Conservation (phyloP, 2,888 invertebrate species). For the Eugnorisma glareosa region DNA sequence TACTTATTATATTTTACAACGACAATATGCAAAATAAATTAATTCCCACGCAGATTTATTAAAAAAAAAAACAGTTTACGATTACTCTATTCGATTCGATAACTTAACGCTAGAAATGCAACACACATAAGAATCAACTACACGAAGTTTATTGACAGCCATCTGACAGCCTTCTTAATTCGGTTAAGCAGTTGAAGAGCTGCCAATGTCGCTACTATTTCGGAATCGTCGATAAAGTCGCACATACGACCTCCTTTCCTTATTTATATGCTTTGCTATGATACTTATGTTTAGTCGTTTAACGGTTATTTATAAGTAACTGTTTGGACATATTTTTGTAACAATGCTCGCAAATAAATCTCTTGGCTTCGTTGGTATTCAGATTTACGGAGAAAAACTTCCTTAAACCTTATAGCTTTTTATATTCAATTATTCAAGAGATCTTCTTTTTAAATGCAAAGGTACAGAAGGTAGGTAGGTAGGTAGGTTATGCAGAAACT, state of each 20-base stretch:
- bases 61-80: neutral
- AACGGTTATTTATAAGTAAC: slow-evolving; percentile 55
- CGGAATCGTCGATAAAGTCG: slow-evolving; percentile 47
- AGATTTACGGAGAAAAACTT: neutral
- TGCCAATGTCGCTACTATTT: slow-evolving; percentile 63
- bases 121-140: slow-evolving; percentile 19
- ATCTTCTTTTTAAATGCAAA: neutral
- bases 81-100: neutral
- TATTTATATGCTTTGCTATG: slow-evolving; percentile 33
- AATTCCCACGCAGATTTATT: neutral
- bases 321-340: slow-evolving; percentile 48
- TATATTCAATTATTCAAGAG: neutral
- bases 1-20: neutral
- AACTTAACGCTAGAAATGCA: slow-evolving; percentile 26
- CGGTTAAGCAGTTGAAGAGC: slow-evolving; percentile 58
- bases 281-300: slow-evolving; percentile 42
- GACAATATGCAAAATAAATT: neutral
- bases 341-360: slow-evolving; percentile 38
- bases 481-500: neutral
- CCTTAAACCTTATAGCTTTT: neutral
- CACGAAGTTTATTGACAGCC: slow-evolving; percentile 25
- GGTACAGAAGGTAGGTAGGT: too few species aligned
- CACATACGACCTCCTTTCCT: slow-evolving; percentile 57
- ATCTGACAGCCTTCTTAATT: slow-evolving; percentile 49
- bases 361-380: neutral